These are phyloP conservation scores for Nebria brevicollis DNA, from an alignment of 2,888 invertebrate genomes.

Conservation along the genomic window DNA sequence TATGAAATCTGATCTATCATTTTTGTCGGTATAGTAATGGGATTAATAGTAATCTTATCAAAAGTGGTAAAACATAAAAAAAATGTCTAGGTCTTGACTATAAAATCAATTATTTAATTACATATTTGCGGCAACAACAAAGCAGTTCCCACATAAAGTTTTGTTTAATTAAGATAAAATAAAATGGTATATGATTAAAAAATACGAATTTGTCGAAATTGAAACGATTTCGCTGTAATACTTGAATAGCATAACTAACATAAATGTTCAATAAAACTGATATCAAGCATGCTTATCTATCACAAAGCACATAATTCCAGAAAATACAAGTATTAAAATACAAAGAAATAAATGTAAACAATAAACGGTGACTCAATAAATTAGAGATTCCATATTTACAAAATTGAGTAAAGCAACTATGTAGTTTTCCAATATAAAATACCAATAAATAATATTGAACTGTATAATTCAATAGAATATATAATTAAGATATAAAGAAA, in stretches of 20 bases:
- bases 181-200: background rate
- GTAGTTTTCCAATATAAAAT: background rate
- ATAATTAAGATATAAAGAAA: background rate
- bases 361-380: background rate
- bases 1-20: background rate
- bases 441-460: background rate
- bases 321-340: constrained; percentile 17
- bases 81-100: background rate
- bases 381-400: background rate
- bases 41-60: background rate
- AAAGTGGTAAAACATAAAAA: background rate
- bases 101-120: background rate
- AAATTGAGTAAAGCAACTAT: background rate
- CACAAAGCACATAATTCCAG: background rate
- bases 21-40: background rate
- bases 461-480: no score
- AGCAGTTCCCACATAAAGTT: background rate
- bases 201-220: background rate
- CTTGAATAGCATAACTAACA: background rate
- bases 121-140: background rate
- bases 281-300: background rate
- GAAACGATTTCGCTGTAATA: background rate
- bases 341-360: background rate
- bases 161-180: background rate
- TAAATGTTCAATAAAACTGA: background rate